phyloP scores from a whole-genome alignment of 2,888 invertebrate species.

The Bibio marci region DNA sequence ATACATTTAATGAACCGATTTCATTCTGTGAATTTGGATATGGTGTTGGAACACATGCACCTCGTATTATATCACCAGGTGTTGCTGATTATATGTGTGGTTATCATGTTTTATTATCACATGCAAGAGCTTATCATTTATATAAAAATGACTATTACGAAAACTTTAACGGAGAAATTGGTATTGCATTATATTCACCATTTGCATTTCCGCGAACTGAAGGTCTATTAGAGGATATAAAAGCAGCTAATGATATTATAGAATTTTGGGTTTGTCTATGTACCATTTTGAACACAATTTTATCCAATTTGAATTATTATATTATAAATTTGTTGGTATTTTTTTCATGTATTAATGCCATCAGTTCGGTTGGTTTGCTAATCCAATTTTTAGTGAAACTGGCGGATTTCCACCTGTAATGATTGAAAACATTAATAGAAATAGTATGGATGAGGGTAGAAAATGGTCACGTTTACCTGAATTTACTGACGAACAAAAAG shows the following conservation, averaged over 20 bases:
- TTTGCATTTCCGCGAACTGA: background rate
- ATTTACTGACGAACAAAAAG: conserved; percentile 18
- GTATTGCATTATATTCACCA: conserved; percentile 2
- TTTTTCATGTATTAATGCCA: no score
- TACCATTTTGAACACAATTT: no score
- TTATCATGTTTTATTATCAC: conserved; percentile 38
- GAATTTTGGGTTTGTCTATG: conserved; percentile 15
- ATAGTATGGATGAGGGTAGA: conserved; percentile 29
- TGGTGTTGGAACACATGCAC: conserved; percentile 22
- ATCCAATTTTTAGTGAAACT: conserved; percentile 28
- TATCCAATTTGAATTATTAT: no score
- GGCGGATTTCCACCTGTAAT: conserved; percentile 35
- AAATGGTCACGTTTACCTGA: conserved; percentile 28
- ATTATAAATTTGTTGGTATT: no score
- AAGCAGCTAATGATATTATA: conserved; percentile 15
- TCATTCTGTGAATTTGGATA: conserved; percentile 28
- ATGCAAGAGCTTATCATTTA: conserved; percentile 31
- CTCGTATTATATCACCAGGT: conserved; percentile 27
- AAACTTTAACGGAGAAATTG: conserved; percentile 3
- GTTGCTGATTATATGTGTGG: conserved; percentile 35
- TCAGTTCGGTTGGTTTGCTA: no score
- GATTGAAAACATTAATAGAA: conserved; percentile 26
- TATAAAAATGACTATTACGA: conserved; percentile 23
- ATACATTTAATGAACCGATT: conserved; percentile 40
- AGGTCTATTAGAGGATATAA: conserved; percentile 8